Conservation (phyloP, 2,113 vertebrate genomes). For the Dipodomys stephensi region DNA sequence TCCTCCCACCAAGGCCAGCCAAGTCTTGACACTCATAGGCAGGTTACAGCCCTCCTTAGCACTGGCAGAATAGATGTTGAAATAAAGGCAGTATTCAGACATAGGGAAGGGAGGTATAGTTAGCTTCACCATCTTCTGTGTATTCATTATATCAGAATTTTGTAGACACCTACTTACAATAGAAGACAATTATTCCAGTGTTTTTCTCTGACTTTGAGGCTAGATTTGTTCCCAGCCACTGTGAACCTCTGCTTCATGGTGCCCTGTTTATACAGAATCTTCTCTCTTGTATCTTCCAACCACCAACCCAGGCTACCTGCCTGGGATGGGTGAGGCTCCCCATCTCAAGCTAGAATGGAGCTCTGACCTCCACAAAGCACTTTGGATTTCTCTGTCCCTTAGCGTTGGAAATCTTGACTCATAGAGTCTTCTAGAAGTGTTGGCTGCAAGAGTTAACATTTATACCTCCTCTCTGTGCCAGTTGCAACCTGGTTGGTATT, state of each 20-base stretch:
- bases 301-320: not conserved
- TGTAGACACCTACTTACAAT: not conserved
- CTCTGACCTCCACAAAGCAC: not conserved
- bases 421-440: not conserved
- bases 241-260: too few species aligned
- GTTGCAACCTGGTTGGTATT: too few species aligned
- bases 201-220: too few species aligned
- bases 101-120: not conserved
- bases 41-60: too few species aligned
- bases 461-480: not conserved
- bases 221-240: too few species aligned
- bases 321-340: too few species aligned
- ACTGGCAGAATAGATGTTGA: too few species aligned
- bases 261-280: not conserved
- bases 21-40: too few species aligned
- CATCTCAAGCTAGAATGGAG: not conserved
- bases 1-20: not conserved
- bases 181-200: too few species aligned
- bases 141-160: accelerated
- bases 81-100: too few species aligned
- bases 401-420: not conserved
- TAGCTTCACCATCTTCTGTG: accelerated
- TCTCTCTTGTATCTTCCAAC: not conserved
- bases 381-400: not conserved
- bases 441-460: not conserved